phyloP scores from a whole-genome alignment of 2,797 vertebrate species.

The Enteromius afrohamiltoni region DNA sequence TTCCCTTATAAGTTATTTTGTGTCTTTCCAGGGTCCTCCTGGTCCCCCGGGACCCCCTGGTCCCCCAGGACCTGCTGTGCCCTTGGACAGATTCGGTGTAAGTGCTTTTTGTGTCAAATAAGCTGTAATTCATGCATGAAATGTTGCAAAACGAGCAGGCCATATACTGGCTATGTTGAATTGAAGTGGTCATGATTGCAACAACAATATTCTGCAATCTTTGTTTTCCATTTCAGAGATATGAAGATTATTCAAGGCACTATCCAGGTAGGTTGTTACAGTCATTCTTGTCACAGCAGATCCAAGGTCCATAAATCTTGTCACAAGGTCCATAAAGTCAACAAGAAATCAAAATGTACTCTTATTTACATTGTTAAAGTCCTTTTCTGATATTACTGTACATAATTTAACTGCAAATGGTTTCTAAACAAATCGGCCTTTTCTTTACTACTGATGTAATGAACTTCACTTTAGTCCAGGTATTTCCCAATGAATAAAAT shows the following conservation, averaged over 20 bases:
- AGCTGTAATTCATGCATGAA: constrained; percentile 42
- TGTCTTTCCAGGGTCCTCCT: constrained; percentile 73
- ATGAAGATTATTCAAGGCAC: constrained; percentile 71
- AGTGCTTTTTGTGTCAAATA: constrained; percentile 60
- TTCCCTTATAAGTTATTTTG: background rate
- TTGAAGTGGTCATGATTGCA: constrained; percentile 36
- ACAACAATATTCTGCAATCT: background rate
- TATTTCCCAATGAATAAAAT: constrained; percentile 2
- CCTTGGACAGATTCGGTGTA: constrained; percentile 77
- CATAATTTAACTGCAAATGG: background rate
- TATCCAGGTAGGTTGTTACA: constrained; percentile 71
- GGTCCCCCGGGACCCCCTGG: constrained; percentile 83
- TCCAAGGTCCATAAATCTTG: background rate
- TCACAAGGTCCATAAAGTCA: background rate
- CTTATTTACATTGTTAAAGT: background rate
- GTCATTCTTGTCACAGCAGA: constrained; percentile 1
- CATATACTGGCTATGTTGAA: constrained; percentile 18
- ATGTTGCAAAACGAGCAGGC: constrained; percentile 16
- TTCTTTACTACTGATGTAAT: background rate
- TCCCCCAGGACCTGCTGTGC: constrained; percentile 72
- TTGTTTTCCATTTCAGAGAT: constrained; percentile 66
- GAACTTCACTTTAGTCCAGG: background rate
- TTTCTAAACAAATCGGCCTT: background rate
- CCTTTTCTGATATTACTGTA: background rate
- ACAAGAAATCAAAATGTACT: background rate